Evolutionary conservation across 2,888 invertebrate genomes (phyloP), one percentile per base, ranked within the genome.

Genomic region (Caenorhabditis auriculariae): DNA sequence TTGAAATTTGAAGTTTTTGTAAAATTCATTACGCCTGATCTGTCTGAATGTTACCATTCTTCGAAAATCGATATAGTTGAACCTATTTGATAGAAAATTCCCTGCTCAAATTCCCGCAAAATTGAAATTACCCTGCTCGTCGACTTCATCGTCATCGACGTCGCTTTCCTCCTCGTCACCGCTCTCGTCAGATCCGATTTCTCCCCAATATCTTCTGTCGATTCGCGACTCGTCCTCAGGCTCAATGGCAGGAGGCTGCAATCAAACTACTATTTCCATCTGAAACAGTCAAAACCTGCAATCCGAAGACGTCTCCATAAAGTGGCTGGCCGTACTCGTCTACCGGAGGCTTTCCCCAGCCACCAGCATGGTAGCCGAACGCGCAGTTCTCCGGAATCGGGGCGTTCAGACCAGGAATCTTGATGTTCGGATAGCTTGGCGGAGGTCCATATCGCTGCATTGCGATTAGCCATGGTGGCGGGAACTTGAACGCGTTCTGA

Each of bases 321-420:
- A 98, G 85, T 0, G 98, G 98, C 82, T 93, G 90, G 35, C 98
- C 98, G 63, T 89, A 89, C 84, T 96, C 96, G 84, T 98, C 98
- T 0, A 98, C 98, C 0, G 98, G 98, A 12, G 98, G 98, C 83
- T 98, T 98, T 60, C 98, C 96, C 96, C 96, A 98, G 21, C 96
- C 96, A 37, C 94, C 98, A 0, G 96, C 95, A 85, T 98, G 96
- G 84, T 98, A 98, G 19, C 98, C 98, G 83, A 98, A 98, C 0
- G 93, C 90, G 81, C 95, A 96, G 2, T 89, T 81, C 76, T 85
- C 96, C 0, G 98, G 98, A 76, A 98, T 98, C 0, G 96, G 94
- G 2, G 95, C 94, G 85, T 96, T 98, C 4, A 98, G 85, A 0
- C 96, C 96, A 9, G 60, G 62, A 51, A 98, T 93, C 85, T 95